Evolutionary conservation across 2,888 invertebrate species (phyloP), one percentile per base, ranked within the genome.

Genomic region (Zootermopsis nevadensis): DNA sequence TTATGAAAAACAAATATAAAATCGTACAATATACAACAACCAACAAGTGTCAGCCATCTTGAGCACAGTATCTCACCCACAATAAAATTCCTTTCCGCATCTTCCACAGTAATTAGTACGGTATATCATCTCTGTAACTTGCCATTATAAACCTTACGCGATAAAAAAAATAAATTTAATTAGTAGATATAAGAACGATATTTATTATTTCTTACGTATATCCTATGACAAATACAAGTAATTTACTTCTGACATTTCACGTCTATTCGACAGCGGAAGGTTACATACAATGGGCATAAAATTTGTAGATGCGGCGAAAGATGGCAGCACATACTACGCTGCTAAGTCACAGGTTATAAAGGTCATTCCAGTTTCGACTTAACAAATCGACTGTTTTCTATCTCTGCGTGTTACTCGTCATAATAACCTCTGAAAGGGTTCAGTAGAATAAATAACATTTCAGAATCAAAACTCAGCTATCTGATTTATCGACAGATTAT

Each of bases 1-100:
- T 82, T 80, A 84, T 84, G 60, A 84, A 80, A 85, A 82, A 82
- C 82, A 79, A 84, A 84, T 82, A 72, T 82, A 82, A 86, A 85
- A 81, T 82, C 82, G 83, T 87, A 88, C 87, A 86, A 81, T 86
- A 85, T 84, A 83, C 83, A 82, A 88, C 87, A 87, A 88, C 89
- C 89, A 90, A 90, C 90, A 90, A 90, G 89, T 90, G 89, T 88
- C 89, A 89, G 90, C 90, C 90, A 90, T 90, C 88, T 90, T 90
- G 89, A 74, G 85, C 72, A 84, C 79, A 77, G 30, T 77, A 30
- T 80, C 72, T 77, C 85, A 81, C 77, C 82, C 81, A 82, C 72
- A 81, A 82, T 72, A 79, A 83, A 80, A 80, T 83, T 60, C 83
- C 76, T 83, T 60, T 48, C 55, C 33, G 38, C 69, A 27, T 66